phyloP scores from a whole-genome alignment of 1,140 invertebrate genomes.

The Apocrypta bakeri region DNA sequence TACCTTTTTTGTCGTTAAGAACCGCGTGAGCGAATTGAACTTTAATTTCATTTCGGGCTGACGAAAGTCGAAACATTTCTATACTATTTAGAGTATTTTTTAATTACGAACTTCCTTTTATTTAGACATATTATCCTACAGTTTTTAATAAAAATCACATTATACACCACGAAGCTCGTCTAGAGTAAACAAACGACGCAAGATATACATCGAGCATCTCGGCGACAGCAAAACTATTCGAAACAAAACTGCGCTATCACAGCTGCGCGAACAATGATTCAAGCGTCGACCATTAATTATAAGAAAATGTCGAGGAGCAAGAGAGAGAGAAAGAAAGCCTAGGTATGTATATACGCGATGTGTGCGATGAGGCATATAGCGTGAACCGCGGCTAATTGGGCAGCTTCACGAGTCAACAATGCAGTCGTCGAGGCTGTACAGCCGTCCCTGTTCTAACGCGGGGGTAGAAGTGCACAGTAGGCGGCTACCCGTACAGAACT shows the following conservation, averaged over 20 bases:
- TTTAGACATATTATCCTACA: background rate
- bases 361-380: constrained; percentile 24
- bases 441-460: background rate
- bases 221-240: background rate
- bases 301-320: background rate
- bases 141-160: background rate
- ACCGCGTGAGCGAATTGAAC: too few relatives aligned
- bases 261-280: constrained; percentile 42
- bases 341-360: background rate
- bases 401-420: constrained; percentile 14
- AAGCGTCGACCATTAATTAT: constrained; percentile 32
- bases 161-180: background rate
- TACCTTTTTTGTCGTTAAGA: too few relatives aligned
- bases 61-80: background rate
- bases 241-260: background rate
- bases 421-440: background rate
- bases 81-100: background rate
- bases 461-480: background rate
- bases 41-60: too few relatives aligned
- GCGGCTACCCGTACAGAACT: background rate
- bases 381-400: constrained; percentile 36
- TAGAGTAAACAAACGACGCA: background rate
- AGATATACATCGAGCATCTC: background rate
- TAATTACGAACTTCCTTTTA: too few relatives aligned
- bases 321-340: background rate